Conservation (phyloP, 2,113 vertebrate species). For the Hucho hucho region DNA sequence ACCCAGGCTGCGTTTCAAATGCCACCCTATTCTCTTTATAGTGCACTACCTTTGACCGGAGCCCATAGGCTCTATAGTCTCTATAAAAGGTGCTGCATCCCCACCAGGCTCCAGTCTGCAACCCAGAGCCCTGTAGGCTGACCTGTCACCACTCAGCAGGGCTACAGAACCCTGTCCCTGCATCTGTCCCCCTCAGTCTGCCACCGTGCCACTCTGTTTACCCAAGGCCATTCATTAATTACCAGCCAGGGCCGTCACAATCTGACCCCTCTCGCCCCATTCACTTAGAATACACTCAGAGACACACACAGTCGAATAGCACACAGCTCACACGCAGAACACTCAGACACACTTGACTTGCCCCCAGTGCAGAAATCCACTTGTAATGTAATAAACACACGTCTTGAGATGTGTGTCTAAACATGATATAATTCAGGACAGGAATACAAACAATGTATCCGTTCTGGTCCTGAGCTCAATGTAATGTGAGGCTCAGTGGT, state of each 20-base stretch:
- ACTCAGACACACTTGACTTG: neutral
- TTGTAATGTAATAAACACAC: neutral
- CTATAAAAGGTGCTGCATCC: neutral
- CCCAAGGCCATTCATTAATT: constrained; percentile 39
- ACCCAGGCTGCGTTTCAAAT: neutral
- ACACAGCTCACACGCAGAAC: neutral
- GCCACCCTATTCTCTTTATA: no score
- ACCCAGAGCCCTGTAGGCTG: neutral
- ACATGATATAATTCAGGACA: neutral
- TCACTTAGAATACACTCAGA: constrained; percentile 4
- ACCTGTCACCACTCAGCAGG: constrained; percentile 13
- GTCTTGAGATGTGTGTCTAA: neutral
- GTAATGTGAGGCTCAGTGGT: constrained; percentile 3
- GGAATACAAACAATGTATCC: neutral
- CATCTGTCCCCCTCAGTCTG: constrained; percentile 48
- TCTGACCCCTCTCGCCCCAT: constrained; percentile 26
- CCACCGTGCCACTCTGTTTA: constrained; percentile 35
- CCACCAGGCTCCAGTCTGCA: neutral
- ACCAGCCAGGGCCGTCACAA: constrained; percentile 21
- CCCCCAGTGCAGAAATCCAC: neutral
- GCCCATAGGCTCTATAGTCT: no score
- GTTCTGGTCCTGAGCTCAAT: neutral
- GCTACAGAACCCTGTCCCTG: constrained; percentile 33
- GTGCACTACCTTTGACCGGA: no score
- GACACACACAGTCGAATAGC: neutral